These are phyloP conservation scores for Neotoxoptera formosana DNA, from an alignment of 1,140 invertebrate species.

Conservation along the genomic window DNA sequence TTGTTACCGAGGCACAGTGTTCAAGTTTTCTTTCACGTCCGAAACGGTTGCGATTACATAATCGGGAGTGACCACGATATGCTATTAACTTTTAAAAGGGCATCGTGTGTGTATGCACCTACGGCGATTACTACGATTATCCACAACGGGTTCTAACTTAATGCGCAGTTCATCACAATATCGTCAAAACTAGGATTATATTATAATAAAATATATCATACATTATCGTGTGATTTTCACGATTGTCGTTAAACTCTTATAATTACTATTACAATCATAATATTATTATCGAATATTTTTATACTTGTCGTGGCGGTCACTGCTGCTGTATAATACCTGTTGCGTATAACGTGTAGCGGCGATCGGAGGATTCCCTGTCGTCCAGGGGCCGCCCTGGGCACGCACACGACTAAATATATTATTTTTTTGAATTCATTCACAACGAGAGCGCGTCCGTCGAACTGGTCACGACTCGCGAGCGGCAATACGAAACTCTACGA, in stretches of 20 bases:
- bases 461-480: constrained; percentile 13
- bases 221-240: background rate
- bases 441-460: background rate
- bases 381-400: background rate
- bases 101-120: too few relatives aligned
- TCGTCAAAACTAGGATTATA: too few relatives aligned
- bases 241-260: background rate
- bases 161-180: too few relatives aligned
- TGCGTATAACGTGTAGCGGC: background rate
- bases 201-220: background rate
- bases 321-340: too few relatives aligned
- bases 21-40: too few relatives aligned
- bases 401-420: background rate
- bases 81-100: too few relatives aligned
- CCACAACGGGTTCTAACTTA: too few relatives aligned
- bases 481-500: background rate
- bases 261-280: background rate
- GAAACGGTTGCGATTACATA: too few relatives aligned
- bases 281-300: background rate
- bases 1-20: too few relatives aligned
- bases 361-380: background rate
- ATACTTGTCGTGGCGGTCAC: background rate
- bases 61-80: too few relatives aligned
- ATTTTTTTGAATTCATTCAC: background rate
- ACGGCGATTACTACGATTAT: too few relatives aligned